Conservation (phyloP, 2,797 vertebrate species). For the Pseudochaenichthys georgianus region DNA sequence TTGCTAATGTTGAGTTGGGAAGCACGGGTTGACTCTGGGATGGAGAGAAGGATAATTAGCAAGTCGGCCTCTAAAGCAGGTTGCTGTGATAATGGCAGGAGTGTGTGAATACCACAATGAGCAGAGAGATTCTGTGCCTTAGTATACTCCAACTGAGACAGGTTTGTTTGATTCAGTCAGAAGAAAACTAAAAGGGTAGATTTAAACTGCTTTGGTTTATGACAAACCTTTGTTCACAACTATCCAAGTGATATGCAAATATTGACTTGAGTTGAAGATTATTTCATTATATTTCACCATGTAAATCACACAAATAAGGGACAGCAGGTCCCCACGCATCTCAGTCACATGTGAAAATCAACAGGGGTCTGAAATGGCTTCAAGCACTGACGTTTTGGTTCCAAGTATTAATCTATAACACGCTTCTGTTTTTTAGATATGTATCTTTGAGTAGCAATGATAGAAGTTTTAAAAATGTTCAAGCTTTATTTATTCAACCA, state of each 20-base stretch:
- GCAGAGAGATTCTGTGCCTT: slow-evolving; percentile 68
- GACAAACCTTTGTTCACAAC: slow-evolving; percentile 8
- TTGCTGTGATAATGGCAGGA: slow-evolving; percentile 74
- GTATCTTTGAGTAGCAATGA: background rate
- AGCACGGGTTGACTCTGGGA: slow-evolving; percentile 31
- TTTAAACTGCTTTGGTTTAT: slow-evolving; percentile 1
- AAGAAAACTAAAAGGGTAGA: slow-evolving; percentile 10
- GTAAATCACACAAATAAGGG: slow-evolving; percentile 10
- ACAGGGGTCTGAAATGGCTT: slow-evolving; percentile 15
- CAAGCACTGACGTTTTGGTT: slow-evolving; percentile 5
- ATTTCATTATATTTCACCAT: background rate
- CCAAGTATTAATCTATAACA: background rate
- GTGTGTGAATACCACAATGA: slow-evolving; percentile 76
- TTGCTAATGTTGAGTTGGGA: slow-evolving; percentile 24
- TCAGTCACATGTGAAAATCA: slow-evolving; percentile 20
- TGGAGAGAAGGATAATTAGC: slow-evolving; percentile 73
- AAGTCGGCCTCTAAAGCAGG: slow-evolving; percentile 72
- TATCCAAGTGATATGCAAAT: background rate
- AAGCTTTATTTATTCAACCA: background rate
- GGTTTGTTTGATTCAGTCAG: slow-evolving; percentile 40
- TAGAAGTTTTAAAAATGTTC: background rate
- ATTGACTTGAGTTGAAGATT: background rate
- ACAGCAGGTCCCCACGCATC: background rate
- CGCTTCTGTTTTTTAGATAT: background rate
- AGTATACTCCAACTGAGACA: slow-evolving; percentile 41